phyloP scores from a whole-genome alignment of 2,888 invertebrate genomes.

The Tachina lurida region DNA sequence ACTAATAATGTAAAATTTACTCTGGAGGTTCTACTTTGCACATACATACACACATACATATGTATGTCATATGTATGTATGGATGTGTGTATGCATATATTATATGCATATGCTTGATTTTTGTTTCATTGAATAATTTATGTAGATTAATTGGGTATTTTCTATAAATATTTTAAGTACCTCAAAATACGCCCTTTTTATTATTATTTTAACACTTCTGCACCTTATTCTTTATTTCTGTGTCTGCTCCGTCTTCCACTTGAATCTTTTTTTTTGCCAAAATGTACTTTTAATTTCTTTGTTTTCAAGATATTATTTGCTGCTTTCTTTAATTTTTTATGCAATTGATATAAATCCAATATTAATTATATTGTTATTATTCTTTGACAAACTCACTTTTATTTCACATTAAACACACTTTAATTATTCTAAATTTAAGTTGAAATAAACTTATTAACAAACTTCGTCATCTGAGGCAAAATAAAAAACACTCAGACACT shows the following conservation, averaged over 20 bases:
- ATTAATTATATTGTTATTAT: neutral
- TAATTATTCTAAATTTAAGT: constrained; percentile 63
- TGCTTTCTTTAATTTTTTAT: neutral
- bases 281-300: constrained; percentile 2
- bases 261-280: neutral
- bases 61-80: too few species aligned
- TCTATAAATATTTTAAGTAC: neutral
- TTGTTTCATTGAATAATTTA: neutral
- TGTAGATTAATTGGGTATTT: neutral
- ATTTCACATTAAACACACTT: constrained; percentile 63
- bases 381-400: constrained; percentile 69
- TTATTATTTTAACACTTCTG: constrained; percentile 34
- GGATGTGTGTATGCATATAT: too few species aligned
- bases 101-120: neutral
- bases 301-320: neutral
- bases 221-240: constrained; percentile 40
- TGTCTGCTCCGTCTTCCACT: constrained; percentile 1
- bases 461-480: constrained; percentile 72
- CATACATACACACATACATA: neutral
- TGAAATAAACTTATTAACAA: constrained; percentile 70
- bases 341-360: constrained; percentile 33
- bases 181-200: constrained; percentile 55
- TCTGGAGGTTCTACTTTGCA: too few species aligned
- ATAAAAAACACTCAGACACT: constrained; percentile 72
- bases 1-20: neutral